phyloP scores from a whole-genome alignment of 35 echinoderm and acorn worm species.

The Apostichopus californicus region DNA sequence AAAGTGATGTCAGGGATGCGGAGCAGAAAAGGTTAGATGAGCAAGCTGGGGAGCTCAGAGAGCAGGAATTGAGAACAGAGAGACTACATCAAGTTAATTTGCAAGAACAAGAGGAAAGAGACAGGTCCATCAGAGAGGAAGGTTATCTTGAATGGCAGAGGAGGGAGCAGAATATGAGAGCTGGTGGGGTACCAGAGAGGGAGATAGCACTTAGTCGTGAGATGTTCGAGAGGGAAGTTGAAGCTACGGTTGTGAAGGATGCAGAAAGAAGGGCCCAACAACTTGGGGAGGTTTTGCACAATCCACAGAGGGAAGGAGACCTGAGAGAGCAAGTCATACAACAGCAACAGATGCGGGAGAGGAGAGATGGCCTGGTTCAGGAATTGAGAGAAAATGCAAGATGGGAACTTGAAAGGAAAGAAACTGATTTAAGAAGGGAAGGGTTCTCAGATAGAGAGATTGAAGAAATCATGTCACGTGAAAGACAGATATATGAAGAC shows the following conservation, averaged over 20 bases:
- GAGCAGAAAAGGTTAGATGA: background rate
- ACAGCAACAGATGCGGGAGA: constrained; percentile 19
- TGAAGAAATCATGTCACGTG: background rate
- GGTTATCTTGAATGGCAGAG: constrained; percentile 26
- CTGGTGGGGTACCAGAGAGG: constrained; percentile 1
- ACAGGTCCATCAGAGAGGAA: constrained; percentile 15
- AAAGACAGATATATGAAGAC: background rate
- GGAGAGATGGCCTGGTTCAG: background rate
- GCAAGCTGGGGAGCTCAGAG: background rate
- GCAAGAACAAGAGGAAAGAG: constrained; percentile 13
- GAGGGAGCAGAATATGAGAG: constrained; percentile 18
- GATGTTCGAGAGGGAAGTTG: constrained; percentile 28
- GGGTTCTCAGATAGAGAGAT: background rate
- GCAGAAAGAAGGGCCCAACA: constrained; percentile 20
- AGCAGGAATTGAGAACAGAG: constrained; percentile 9
- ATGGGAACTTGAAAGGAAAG: constrained; percentile 22
- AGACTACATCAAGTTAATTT: constrained; percentile 13
- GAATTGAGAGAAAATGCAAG: constrained; percentile 13
- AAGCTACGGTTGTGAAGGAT: constrained; percentile 33
- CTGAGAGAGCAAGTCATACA: constrained; percentile 25
- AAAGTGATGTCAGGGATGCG: background rate
- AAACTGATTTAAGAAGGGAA: constrained; percentile 15
- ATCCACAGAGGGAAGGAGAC: constrained; percentile 23
- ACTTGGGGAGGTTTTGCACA: constrained; percentile 18
- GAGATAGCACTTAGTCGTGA: constrained; percentile 7